These are phyloP conservation scores for Drosophila jambulina DNA, from an alignment of 1,140 invertebrate genomes.

Conservation along the genomic window DNA sequence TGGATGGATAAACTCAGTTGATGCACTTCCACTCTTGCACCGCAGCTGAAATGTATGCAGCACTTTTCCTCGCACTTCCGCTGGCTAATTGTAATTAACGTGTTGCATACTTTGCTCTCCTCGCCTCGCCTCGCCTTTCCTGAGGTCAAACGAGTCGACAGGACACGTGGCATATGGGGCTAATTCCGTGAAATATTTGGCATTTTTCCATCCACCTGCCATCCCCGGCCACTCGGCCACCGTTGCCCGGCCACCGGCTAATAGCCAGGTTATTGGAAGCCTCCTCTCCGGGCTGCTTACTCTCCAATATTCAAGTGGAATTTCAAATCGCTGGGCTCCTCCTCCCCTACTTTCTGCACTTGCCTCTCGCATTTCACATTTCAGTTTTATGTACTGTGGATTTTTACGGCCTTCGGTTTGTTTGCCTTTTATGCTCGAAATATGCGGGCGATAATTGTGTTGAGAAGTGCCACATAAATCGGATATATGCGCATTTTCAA, in stretches of 20 bases:
- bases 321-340: conserved; percentile 15
- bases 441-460: conserved; percentile 59
- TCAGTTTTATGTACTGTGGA: conserved; percentile 44
- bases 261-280: neutral
- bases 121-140: conserved; percentile 16
- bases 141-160: conserved; percentile 15
- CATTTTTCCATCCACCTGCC: conserved; percentile 16
- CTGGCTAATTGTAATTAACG: conserved; percentile 81
- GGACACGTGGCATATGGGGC: conserved; percentile 35
- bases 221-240: neutral
- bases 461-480: conserved; percentile 61
- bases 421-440: conserved; percentile 42
- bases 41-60: conserved; percentile 43
- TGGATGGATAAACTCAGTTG: conserved; percentile 81
- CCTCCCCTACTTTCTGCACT: neutral
- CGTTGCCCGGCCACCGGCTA: neutral
- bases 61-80: conserved; percentile 67
- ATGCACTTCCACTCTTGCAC: conserved; percentile 64
- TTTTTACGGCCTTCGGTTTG: conserved; percentile 33
- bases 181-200: conserved; percentile 28
- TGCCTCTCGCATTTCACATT: conserved; percentile 11
- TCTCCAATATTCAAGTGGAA: conserved; percentile 29
- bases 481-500: conserved; percentile 64
- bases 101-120: conserved; percentile 70
- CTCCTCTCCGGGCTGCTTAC: neutral